Evolutionary conservation across 2,888 invertebrate genomes (phyloP), one percentile per base, ranked within the genome.

Genomic region (Heteromurus nitidus): DNA sequence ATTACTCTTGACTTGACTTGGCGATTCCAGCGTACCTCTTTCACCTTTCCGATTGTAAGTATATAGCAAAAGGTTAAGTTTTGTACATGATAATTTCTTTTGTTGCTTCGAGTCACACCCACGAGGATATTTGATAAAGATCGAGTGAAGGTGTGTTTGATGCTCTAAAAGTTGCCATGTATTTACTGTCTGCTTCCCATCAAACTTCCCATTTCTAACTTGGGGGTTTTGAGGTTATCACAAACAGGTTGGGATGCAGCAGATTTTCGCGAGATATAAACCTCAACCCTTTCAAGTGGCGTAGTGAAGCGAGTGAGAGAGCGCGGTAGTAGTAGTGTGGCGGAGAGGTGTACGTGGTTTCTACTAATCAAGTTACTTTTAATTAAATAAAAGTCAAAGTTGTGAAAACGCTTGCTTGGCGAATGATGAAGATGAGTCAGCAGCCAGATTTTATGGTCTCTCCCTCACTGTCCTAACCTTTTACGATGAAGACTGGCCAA

Each of bases 241-340:
- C n/a, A n/a, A 77, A 77, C 76, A 77, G 68, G 76, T 69, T 76
- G 58, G 18, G 30, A 30, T 24, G n/a, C 16, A 28, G 50, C 18
- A n/a, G n/a, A n/a, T n/a, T n/a, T n/a, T n/a, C 31, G 30, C 36
- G 36, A 64, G 55, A 36, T 18, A 11, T 22, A 24, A 3, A 42
- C 44, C 28, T 42, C 20, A 36, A 62, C 31, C 11, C 44, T 53
- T 64, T 31, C 20, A 9, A 31, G 11, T 7, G 22, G 11, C 26
- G 3, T 9, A 16, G 13, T 42, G 67, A 67, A 42, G 18, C 55
- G 64, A 50, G 58, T 3, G n/a, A 58, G 36, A n/a, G 11, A 16
- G 3, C 7, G 31, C 22, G 31, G 9, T 13, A 28, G 18, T 11
- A 3, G 11, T n/a, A 60, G n/a, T 47, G 67, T 26, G 16, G 50